Evolutionary conservation across 2,888 invertebrate species (phyloP).

Genomic region (Meandrusa payeni): DNA sequence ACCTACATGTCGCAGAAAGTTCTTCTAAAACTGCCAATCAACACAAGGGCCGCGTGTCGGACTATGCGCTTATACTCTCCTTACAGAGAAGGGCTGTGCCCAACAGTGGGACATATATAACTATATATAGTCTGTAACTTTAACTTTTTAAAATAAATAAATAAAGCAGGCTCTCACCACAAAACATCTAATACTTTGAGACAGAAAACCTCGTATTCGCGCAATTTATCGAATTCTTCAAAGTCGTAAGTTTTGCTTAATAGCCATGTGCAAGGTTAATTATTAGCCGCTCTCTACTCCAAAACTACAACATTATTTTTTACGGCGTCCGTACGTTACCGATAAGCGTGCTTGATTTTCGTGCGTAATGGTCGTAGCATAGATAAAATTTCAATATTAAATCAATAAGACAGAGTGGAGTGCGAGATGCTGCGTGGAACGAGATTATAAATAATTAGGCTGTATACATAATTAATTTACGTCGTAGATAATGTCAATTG

Average conservation of each 20-base stretch:
- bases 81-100: too few relatives aligned
- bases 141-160: too few relatives aligned
- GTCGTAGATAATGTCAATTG: conserved; percentile 29
- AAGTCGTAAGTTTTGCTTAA: conserved; percentile 15
- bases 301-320: conserved; percentile 19
- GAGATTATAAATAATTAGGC: conserved; percentile 34
- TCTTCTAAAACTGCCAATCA: too few relatives aligned
- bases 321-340: conserved; percentile 13
- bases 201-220: conserved; percentile 2
- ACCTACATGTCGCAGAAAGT: too few relatives aligned
- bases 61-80: too few relatives aligned
- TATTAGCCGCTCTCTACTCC: conserved; percentile 6
- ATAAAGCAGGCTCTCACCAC: too few relatives aligned
- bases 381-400: conserved; percentile 42
- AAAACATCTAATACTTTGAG: too few relatives aligned
- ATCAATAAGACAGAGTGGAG: conserved; percentile 37
- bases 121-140: too few relatives aligned
- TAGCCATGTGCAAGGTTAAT: conserved; percentile 12
- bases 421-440: conserved; percentile 19
- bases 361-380: conserved; percentile 19
- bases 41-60: too few relatives aligned
- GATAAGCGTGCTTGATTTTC: conserved; percentile 11
- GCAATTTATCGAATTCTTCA: background rate
- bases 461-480: conserved; percentile 35
- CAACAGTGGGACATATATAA: too few relatives aligned